Conservation (phyloP, 1,140 invertebrate species). For the Plutomurus gul region DNA sequence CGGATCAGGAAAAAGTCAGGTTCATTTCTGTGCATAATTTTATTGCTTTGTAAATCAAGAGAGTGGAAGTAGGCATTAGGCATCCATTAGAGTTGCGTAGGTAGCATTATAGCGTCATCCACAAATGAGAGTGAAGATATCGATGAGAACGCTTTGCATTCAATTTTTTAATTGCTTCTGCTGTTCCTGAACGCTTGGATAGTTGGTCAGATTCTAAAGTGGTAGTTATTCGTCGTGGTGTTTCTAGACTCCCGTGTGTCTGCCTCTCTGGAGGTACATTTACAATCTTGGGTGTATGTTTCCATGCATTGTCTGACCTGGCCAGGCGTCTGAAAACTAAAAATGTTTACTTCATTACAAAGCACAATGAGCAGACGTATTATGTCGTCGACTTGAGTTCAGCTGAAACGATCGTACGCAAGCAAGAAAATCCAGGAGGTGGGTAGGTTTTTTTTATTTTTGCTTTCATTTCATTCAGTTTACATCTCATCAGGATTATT, state of each 20-base stretch:
- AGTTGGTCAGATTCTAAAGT: too few species aligned
- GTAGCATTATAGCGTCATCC: too few species aligned
- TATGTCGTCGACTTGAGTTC: background rate
- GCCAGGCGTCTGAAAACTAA: background rate
- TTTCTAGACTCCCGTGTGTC: background rate
- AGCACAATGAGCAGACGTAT: background rate
- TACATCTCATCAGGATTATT: slow-evolving; percentile 26
- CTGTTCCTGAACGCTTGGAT: background rate
- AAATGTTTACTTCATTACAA: slow-evolving; percentile 5
- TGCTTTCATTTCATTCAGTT: slow-evolving; percentile 27
- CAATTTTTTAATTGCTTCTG: background rate
- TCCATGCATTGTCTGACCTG: too few species aligned
- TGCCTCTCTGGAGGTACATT: too few species aligned
- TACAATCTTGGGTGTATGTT: too few species aligned
- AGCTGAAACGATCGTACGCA: background rate
- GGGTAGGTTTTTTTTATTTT: slow-evolving; percentile 22
- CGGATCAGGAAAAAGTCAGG: background rate
- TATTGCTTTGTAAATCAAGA: background rate
- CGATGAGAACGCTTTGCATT: background rate
- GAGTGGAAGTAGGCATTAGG: too few species aligned
- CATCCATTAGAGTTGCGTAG: too few species aligned
- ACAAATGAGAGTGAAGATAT: slow-evolving; percentile 14
- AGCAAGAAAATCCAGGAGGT: background rate
- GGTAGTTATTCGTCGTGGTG: background rate
- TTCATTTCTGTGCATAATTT: background rate